Evolutionary conservation across 2,113 vertebrate species (phyloP), one percentile per base, ranked within the genome.

Genomic region (Brienomyrus brachyistius): DNA sequence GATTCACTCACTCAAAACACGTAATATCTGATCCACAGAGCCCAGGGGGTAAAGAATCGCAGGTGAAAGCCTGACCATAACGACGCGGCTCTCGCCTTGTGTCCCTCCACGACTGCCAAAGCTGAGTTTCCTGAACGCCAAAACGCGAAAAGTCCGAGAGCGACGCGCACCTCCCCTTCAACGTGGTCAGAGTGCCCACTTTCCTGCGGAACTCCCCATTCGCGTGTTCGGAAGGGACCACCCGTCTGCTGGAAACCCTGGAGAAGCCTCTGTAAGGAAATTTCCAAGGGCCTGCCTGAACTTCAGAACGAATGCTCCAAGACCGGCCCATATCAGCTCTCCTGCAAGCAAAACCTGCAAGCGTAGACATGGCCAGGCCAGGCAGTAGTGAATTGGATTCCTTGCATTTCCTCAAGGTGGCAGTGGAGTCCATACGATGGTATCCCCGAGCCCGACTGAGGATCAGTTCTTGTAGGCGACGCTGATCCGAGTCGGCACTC

Each of bases 391-490:
- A 50, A 48, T 27, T 48, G 47, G 43, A n/a, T 13, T 86, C n/a
- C 23, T 9, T 11, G n/a, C 47, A 50, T 13, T 86, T 48, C 89
- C 43, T 89, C 40, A 35, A 17, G 74, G 74, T 8, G 74, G 80
- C 31, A 48, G 54, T 13, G 48, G 83, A 51, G 23, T 5, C 82
- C 43, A 5, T 15, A 4, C 48, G 56, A 48, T 31, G 88, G 19
- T 9, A 82, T 27, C 3, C 90, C 89, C 10, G 87, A 23, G 89
- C 94, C 47, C 92, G 87, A 21, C 92, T 91, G 10, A 91, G 54
- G 27, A 94, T 83, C 13, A 93, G 91, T 87, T 92, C 90, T 50
- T 94, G 91, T 7, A 89, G 45, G 27, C 35, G 83, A 74, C 19
- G 27, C n/a, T 56, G 89, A 70, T 87, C 87, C 19, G 23, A 87